Evolutionary conservation across 2,113 vertebrate genomes (phyloP).

Genomic region (Nymphicus hollandicus): DNA sequence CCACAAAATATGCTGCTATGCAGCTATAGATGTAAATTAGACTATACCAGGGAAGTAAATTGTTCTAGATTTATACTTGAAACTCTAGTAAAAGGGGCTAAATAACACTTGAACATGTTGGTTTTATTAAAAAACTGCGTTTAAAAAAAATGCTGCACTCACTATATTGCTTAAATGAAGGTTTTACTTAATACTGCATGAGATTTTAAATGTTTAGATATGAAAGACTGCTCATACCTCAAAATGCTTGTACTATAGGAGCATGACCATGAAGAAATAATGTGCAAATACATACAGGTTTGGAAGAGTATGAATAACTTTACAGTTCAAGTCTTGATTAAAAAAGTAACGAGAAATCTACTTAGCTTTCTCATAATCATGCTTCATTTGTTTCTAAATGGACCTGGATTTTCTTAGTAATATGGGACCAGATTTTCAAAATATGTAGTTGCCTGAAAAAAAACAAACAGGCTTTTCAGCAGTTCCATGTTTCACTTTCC

Average conservation of each 20-base stretch:
- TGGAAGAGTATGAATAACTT: neutral
- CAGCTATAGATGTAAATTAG: neutral
- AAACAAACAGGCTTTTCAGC: neutral
- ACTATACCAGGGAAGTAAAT: neutral
- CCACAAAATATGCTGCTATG: rapidly evolving
- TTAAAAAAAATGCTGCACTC: neutral
- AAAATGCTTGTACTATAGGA: neutral
- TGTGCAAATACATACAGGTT: neutral
- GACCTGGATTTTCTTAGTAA: neutral
- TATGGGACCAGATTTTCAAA: neutral
- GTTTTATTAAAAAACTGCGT: neutral
- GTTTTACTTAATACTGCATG: neutral
- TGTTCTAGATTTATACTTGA: neutral
- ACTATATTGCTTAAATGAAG: neutral
- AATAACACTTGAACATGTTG: neutral
- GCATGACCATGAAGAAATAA: neutral
- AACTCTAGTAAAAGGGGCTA: neutral
- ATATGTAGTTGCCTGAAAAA: neutral
- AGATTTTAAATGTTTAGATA: neutral
- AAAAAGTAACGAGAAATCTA: neutral
- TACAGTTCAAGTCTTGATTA: neutral
- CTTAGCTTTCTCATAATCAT: neutral
- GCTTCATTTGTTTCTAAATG: neutral
- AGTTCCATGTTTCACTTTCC: neutral
- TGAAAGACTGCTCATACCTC: neutral